Percentiles rank a stretch among this genome's conserved stretches.
Evolutionary conservation across 2,888 invertebrate genomes (phyloP).

Genomic region (Trichogramma evanescens): DNA sequence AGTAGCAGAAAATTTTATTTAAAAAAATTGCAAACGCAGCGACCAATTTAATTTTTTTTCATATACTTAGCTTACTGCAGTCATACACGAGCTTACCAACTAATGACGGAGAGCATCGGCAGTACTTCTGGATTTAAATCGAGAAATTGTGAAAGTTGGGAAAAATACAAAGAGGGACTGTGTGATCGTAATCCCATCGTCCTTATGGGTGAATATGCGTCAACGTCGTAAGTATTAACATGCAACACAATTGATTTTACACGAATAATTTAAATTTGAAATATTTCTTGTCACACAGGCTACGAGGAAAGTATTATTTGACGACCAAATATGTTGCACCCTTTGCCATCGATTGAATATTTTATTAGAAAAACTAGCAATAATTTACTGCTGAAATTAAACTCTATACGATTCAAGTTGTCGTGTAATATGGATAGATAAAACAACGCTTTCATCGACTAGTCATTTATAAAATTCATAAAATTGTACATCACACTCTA

Average conservation of each 20-base stretch:
- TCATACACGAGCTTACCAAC: slow-evolving; percentile 59
- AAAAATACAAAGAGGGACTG: slow-evolving; percentile 46
- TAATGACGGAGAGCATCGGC: slow-evolving; percentile 61
- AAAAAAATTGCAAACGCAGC: not conserved
- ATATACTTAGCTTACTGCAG: slow-evolving; percentile 53
- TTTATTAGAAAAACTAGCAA: not conserved
- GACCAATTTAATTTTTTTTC: not conserved
- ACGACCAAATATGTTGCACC: slow-evolving; percentile 36
- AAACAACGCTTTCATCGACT: slow-evolving; percentile 30
- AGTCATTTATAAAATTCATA: slow-evolving; percentile 34
- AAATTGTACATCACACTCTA: no score
- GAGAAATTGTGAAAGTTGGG: slow-evolving; percentile 54
- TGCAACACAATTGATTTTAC: not conserved
- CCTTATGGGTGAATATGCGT: slow-evolving; percentile 55
- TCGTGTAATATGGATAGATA: slow-evolving; percentile 11
- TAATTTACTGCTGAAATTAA: not conserved
- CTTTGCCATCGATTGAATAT: slow-evolving; percentile 30
- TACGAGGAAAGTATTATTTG: slow-evolving; percentile 37
- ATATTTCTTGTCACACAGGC: slow-evolving; percentile 22
- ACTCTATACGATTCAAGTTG: not conserved
- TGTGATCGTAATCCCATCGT: slow-evolving; percentile 40
- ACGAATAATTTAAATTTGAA: not conserved
- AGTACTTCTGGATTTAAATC: slow-evolving; percentile 53
- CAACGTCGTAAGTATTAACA: slow-evolving; percentile 31
- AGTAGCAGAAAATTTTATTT: not conserved